phyloP scores from a whole-genome alignment of 92 coral and sea anemone species.

The Umimayanthus chanpuru region DNA sequence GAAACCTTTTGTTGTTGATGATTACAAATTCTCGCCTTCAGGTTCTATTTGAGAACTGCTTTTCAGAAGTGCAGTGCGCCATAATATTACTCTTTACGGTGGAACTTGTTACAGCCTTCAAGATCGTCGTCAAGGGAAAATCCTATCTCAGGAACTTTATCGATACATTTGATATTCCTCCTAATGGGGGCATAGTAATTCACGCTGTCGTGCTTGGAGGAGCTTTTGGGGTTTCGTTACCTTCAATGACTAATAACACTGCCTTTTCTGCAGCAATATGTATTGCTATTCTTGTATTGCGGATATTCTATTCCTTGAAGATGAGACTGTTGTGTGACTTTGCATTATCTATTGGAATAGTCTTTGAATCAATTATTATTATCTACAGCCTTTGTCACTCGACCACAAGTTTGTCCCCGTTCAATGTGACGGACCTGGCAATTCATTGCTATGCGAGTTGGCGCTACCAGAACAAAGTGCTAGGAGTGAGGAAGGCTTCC shows the following conservation, averaged over 20 bases:
- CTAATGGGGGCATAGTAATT: background rate
- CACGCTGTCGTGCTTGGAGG: constrained; percentile 12
- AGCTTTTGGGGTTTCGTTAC: constrained; percentile 9
- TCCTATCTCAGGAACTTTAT: constrained; percentile 10
- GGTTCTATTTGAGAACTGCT: background rate
- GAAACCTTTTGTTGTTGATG: background rate
- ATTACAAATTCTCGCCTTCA: background rate
- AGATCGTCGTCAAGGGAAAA: background rate
- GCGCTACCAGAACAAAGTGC: background rate
- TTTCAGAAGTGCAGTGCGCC: background rate
- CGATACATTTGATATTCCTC: constrained; percentile 23
- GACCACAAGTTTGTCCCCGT: background rate
- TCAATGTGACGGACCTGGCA: background rate
- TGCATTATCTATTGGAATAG: background rate
- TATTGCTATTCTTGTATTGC: constrained; percentile 8
- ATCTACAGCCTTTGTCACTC: background rate
- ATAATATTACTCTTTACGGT: background rate
- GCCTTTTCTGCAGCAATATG: background rate
- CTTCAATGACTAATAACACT: background rate
- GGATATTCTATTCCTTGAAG: background rate
- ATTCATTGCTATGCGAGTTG: constrained; percentile 8
- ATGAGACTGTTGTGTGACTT: constrained; percentile 5
- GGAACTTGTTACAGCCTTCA: constrained; percentile 11
- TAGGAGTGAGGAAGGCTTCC: background rate
- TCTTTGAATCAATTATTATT: background rate